Conservation (phyloP, 2,888 invertebrate genomes). For the Hyppa rectilinea region DNA sequence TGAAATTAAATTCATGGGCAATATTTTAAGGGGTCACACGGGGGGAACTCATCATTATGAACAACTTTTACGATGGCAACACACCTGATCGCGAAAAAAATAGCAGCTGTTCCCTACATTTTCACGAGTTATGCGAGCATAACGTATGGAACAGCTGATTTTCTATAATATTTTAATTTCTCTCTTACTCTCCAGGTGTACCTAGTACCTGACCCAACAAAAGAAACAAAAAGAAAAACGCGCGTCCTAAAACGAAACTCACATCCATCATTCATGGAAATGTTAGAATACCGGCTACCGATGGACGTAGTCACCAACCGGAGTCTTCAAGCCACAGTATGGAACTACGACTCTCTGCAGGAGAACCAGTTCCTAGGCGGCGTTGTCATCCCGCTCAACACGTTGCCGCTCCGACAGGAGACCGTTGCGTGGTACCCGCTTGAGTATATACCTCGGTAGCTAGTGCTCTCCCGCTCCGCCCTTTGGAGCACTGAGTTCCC, state of each 20-base stretch:
- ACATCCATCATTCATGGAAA: slow-evolving; percentile 99
- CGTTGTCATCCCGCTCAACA: slow-evolving; percentile 94
- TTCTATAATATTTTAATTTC: too few relatives aligned
- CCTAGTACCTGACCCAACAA: slow-evolving; percentile 97
- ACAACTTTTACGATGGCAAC: too few relatives aligned
- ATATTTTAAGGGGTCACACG: too few relatives aligned
- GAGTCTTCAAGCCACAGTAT: slow-evolving; percentile 97
- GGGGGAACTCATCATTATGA: too few relatives aligned
- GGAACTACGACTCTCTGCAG: slow-evolving; percentile 98
- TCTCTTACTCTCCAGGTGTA: slow-evolving; percentile 90
- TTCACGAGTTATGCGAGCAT: too few relatives aligned
- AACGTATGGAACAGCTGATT: too few relatives aligned
- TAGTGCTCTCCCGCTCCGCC: slow-evolving; percentile 79
- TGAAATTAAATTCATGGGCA: too few relatives aligned
- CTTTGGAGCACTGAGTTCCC: slow-evolving; percentile 76
- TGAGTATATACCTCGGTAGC: slow-evolving; percentile 89
- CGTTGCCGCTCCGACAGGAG: slow-evolving; percentile 94
- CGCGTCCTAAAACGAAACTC: slow-evolving; percentile 97
- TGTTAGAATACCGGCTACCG: slow-evolving; percentile 97
- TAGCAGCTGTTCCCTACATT: too few relatives aligned
- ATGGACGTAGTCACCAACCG: slow-evolving; percentile 94
- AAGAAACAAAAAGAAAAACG: slow-evolving; percentile 98
- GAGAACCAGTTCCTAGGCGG: slow-evolving; percentile 99
- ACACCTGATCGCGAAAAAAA: too few relatives aligned
- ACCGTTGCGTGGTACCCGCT: slow-evolving; percentile 97